Base-by-base conservation (phyloP, 2,113 vertebrate species). In the Antennarius striatus region DNA sequence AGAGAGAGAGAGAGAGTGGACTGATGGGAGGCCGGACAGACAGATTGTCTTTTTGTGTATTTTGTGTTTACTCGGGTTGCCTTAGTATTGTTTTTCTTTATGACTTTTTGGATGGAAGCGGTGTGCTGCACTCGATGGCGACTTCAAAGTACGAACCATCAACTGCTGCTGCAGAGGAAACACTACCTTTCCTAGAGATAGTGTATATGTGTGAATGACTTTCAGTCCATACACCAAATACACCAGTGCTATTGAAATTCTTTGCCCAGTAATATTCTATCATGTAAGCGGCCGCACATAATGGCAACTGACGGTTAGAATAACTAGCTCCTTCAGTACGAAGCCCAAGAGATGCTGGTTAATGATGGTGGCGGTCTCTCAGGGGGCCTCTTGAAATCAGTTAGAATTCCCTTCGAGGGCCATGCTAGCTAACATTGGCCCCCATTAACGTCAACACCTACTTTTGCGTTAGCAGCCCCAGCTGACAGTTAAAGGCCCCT, bases 381-480 rank as follows among this genome's bases (percentile, higher is more conserved):
- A 30, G 59, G 80, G 82, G 83, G 60, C 49, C 71, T 73, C 72
- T 88, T 83, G 76, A 85, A 90, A 85, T 86, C 88, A 79, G 84
- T 90, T 90, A 88, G 72, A 84, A 71, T 86, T 79, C 71, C 77
- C 82, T 89, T 54, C 53, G 81, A 88, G 81, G 42, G 56, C 51
- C 11, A 30, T 60, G 81, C 74, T 86, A 76, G 74, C 63, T 65
- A 49, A 63, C 66, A 90, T 85, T 88, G 82, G 86, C 83, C 43
- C 10, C 76, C 80, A 86, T 89, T 86, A 88, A 61, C 61, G 65
- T 85, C 86, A 83, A 86, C 82, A 77, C 77, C 74, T 84, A 57
- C 76, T 80, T 73, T 76, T 84, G 68, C 48, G 28, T 84, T 73
- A 73, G 73, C 64, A 62, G 63, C 54, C 73, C 54, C 80, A 50